Evolutionary conservation across 2,113 vertebrate genomes (phyloP).

Genomic region (Pyrgilauda ruficollis): DNA sequence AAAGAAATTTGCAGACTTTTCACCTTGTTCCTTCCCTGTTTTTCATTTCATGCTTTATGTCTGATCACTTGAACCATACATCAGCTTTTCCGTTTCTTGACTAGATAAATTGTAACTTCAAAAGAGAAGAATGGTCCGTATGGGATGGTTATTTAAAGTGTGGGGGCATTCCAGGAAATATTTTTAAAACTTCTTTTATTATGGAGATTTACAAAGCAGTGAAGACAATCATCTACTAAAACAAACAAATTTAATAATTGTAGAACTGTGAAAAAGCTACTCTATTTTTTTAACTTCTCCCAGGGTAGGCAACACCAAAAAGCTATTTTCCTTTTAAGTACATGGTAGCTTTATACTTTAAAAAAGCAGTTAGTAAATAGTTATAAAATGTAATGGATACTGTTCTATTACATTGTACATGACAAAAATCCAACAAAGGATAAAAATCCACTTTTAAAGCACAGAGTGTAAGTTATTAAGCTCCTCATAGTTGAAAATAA

Average conservation of each 20-base stretch:
- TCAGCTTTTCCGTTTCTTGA: neutral
- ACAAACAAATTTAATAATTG: neutral
- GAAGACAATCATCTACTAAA: neutral
- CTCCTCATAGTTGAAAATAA: neutral
- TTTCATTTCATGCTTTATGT: neutral
- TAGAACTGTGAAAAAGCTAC: neutral
- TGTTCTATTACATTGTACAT: neutral
- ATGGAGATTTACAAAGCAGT: neutral
- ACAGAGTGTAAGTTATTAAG: neutral
- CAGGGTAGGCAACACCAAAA: neutral
- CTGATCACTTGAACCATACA: neutral
- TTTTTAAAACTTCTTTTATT: neutral
- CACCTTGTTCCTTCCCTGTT: neutral
- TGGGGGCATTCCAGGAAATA: neutral
- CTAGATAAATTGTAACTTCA: neutral
- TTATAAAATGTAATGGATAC: neutral
- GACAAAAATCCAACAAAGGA: neutral
- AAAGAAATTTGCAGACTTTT: neutral
- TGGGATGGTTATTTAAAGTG: neutral
- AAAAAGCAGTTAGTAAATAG: neutral
- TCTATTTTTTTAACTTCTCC: neutral
- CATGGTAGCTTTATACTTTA: neutral
- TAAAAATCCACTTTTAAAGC: neutral
- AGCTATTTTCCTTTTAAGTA: neutral
- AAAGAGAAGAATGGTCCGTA: neutral